A percentile compares a stretch with the other conserved stretches of the same genome.
These are phyloP conservation scores for Lithobates pipiens DNA, from an alignment of 2,797 vertebrate genomes.

Conservation along the genomic window DNA sequence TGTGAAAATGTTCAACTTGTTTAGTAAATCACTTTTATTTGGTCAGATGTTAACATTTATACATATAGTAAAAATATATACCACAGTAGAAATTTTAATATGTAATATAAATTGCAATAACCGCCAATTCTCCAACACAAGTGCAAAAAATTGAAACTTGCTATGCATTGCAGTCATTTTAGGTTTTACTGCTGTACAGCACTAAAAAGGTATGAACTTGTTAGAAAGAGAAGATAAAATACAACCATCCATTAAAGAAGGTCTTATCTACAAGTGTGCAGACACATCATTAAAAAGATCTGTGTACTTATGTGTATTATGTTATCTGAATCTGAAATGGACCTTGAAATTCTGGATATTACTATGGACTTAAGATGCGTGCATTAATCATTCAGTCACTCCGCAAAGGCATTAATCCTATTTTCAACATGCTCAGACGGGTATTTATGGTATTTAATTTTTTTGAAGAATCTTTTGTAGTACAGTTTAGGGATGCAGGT, in stretches of 20 bases:
- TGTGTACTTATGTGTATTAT: background rate
- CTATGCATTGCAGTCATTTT: background rate
- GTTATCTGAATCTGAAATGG: conserved; percentile 38
- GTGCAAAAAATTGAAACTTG: background rate
- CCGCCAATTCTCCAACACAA: background rate
- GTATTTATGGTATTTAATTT: conserved; percentile 1
- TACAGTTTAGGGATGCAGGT: background rate
- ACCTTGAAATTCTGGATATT: conserved; percentile 22
- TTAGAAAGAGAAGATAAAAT: conserved; percentile 29
- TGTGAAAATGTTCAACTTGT: no score
- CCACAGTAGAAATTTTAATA: background rate
- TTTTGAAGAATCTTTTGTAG: background rate
- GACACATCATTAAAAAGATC: conserved; percentile 23
- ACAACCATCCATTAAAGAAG: background rate
- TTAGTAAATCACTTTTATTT: no score
- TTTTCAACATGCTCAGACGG: background rate
- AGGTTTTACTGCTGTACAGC: background rate
- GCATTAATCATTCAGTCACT: conserved; percentile 13
- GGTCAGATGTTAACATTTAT: no score
- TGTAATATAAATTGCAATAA: background rate
- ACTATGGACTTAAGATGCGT: background rate
- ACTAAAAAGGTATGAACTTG: conserved; percentile 16
- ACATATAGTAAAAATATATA: background rate
- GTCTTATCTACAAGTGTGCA: conserved; percentile 52
- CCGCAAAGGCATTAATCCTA: conserved; percentile 22